Base-by-base conservation (phyloP, 35 echinoderm and acorn worm species). In the Stichopus chloronotus region DNA sequence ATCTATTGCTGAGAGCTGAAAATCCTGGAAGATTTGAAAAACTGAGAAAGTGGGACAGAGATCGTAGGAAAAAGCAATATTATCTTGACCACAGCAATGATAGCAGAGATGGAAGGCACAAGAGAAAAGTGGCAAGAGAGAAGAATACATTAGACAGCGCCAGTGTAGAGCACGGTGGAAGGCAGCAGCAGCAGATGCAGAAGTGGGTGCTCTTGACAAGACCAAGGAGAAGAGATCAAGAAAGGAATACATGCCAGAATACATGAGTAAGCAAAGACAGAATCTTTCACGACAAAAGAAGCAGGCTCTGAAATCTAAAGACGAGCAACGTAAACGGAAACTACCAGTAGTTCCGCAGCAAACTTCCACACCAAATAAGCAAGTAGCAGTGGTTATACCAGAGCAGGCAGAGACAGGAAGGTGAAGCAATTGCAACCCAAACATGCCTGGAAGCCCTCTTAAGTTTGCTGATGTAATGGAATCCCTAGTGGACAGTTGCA, bases 391-490 rank as follows among this genome's bases (percentile, higher is more conserved):
- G n/a, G 30, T 3, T 43, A 23, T 77, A 81, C 19, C 59, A 90
- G 87, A 68, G 87, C 87, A 24, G 56, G 56, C 19, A 90, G 71
- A 14, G 2, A 11, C 17, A 90, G 53, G 7, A 16, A 9, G 54
- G 57, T 90, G 60, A 25, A 16, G 59, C 13, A 53, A 52, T 8
- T 43, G 23, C 88, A 55, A 76, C 76, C 76, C 88, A 53, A 71
- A 12, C 25, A 91, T 91, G 63, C 88, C 88, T 4, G 43, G 57
- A 9, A 76, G 63, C 52, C 88, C 88, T 69, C 11, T 23, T 8
- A 91, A 91, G 57, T 91, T 91, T 91, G 43, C 22, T 19, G 63
- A 76, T 91, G 65, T 91, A 30, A 57, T 91, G 52, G 25, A 91
- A 76, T 21, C 22, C 13, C 8, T 76, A n/a, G 63, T 91, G 0